phyloP scores from a whole-genome alignment of 2,888 invertebrate genomes.

The Amblyjoppa proteus region DNA sequence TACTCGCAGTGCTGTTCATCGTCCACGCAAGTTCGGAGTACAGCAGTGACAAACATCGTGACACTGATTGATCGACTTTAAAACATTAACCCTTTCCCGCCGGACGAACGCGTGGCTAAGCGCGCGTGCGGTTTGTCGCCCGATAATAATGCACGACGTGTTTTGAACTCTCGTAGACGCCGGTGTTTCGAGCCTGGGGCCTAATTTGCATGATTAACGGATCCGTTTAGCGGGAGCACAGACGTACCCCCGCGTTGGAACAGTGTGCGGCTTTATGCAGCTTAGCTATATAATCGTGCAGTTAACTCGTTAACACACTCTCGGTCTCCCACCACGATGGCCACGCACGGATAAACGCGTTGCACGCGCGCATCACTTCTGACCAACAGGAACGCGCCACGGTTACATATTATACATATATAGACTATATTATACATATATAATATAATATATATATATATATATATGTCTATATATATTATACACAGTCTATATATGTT shows the following conservation, averaged over 20 bases:
- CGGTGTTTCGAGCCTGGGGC: conserved; percentile 34
- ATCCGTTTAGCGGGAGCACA: conserved; percentile 59
- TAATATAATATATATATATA: no score
- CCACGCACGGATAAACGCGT: not conserved
- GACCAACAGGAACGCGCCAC: not conserved
- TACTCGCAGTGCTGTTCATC: not conserved
- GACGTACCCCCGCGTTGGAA: conserved; percentile 42
- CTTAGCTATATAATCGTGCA: conserved; percentile 29
- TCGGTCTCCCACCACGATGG: not conserved
- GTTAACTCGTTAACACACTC: conserved; percentile 32
- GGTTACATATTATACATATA: not conserved
- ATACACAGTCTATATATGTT: no score
- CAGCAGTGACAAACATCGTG: not conserved
- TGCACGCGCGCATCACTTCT: conserved; percentile 4
- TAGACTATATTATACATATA: no score
- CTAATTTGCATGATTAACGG: conserved; percentile 71
- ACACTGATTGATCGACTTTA: not conserved
- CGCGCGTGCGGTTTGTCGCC: conserved; percentile 2
- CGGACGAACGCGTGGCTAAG: not conserved
- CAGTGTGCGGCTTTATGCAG: conserved; percentile 28
- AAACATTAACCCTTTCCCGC: not conserved
- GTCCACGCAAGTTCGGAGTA: not conserved
- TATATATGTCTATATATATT: no score
- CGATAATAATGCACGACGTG: conserved; percentile 25
- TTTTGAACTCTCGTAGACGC: conserved; percentile 10